A percentile compares a stretch with the other conserved stretches of the same genome.
phyloP scores from a whole-genome alignment of 2,888 invertebrate genomes.

The Selenia dentaria region DNA sequence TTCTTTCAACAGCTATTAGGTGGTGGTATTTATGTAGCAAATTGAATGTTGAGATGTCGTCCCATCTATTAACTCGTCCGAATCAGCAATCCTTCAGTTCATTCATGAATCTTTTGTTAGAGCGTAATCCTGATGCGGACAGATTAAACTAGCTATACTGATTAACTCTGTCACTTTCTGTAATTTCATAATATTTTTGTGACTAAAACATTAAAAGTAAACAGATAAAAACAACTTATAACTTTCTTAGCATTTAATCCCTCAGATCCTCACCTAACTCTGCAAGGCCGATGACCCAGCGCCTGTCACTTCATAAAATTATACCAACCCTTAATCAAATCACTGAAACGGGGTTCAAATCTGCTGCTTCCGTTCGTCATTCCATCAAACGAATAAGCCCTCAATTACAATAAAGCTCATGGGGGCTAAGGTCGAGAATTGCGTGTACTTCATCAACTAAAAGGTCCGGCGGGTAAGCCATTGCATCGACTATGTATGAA shows the following conservation, averaged over 20 bases:
- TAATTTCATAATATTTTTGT: too few relatives aligned
- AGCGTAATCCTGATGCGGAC: too few relatives aligned
- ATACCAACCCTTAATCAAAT: conserved; percentile 32
- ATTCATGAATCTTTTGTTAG: too few relatives aligned
- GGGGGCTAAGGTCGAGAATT: conserved; percentile 43
- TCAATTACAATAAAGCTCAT: conserved; percentile 48
- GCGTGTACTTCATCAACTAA: conserved; percentile 63
- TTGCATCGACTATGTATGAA: conserved; percentile 72
- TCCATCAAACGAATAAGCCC: conserved; percentile 33
- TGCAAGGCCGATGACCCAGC: conserved; percentile 16
- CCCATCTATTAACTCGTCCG: too few relatives aligned
- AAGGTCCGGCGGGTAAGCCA: conserved; percentile 50
- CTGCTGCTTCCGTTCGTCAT: conserved; percentile 22
- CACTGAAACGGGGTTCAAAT: conserved; percentile 27
- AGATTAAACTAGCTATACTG: too few relatives aligned
- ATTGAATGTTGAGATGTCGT: too few relatives aligned
- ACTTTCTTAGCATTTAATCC: neutral
- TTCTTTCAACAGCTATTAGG: too few relatives aligned
- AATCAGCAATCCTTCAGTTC: too few relatives aligned
- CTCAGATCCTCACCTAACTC: conserved; percentile 3
- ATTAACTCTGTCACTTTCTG: too few relatives aligned
- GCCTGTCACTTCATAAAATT: conserved; percentile 32
- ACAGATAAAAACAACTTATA: too few relatives aligned
- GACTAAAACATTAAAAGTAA: too few relatives aligned
- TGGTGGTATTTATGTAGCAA: too few relatives aligned